Percentiles rank a stretch among this genome's conserved stretches.
These are phyloP conservation scores for Neosilurus mollespiculum DNA, from an alignment of 2,797 vertebrate genomes.

Conservation along the genomic window DNA sequence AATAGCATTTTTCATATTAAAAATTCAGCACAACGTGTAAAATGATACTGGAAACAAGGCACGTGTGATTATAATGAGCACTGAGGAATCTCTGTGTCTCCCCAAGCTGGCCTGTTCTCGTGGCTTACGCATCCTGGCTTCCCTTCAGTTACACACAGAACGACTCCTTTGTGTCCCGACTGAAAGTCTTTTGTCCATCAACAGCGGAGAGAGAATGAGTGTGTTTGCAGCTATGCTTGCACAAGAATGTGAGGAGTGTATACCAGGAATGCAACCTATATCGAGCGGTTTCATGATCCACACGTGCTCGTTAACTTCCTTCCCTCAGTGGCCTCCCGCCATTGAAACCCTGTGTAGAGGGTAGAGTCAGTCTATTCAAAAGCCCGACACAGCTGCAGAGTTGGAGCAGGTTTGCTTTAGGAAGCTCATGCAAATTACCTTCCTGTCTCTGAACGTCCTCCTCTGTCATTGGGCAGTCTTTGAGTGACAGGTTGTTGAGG, in stretches of 20 bases:
- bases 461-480: constrained; percentile 85
- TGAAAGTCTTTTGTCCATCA: constrained; percentile 55
- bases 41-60: constrained; percentile 52
- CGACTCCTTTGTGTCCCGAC: constrained; percentile 61
- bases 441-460: constrained; percentile 95
- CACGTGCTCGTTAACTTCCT: constrained; percentile 18
- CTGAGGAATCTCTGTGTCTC: constrained; percentile 68
- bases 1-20: background rate
- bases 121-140: background rate
- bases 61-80: constrained; percentile 53
- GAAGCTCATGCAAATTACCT: constrained; percentile 70
- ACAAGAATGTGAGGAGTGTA: background rate
- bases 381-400: constrained; percentile 20
- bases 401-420: background rate
- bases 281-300: background rate
- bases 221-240: constrained; percentile 19
- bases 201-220: constrained; percentile 32
- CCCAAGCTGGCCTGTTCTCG: constrained; percentile 54
- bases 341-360: background rate
- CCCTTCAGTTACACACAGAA: constrained; percentile 58
- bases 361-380: constrained; percentile 15
- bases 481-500: constrained; percentile 86
- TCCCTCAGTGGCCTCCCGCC: constrained; percentile 9
- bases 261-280: background rate
- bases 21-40: background rate